These are phyloP conservation scores for Pipistrellus kuhlii DNA, from an alignment of 2,797 vertebrate species.

Conservation along the genomic window DNA sequence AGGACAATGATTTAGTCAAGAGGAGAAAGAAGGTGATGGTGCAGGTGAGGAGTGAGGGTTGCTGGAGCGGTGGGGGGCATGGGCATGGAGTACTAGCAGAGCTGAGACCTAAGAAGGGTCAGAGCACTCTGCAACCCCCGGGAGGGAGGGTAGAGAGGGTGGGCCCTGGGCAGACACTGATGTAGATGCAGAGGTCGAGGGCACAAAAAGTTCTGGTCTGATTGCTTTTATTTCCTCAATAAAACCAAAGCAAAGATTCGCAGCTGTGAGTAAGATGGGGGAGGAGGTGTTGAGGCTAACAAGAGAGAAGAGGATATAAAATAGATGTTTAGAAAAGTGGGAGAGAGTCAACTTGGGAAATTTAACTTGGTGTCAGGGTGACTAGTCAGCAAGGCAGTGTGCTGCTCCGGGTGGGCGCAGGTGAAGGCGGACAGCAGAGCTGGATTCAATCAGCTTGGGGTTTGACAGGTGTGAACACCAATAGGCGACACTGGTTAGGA, in stretches of 20 bases:
- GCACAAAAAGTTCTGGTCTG: not conserved
- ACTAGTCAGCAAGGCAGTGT: not conserved
- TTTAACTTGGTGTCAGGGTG: not conserved
- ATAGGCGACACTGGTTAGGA: too few relatives aligned
- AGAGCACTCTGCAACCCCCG: accelerated
- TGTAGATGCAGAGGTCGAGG: accelerated
- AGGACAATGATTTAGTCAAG: not conserved
- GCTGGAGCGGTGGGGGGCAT: not conserved
- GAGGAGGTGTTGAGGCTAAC: not conserved
- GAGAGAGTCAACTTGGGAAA: accelerated
- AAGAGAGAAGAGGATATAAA: not conserved
- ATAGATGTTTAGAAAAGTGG: not conserved
- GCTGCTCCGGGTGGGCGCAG: not conserved
- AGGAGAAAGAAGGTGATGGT: not conserved
- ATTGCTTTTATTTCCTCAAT: not conserved
- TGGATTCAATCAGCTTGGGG: not conserved
- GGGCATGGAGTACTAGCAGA: too few relatives aligned
- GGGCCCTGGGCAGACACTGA: too few relatives aligned
- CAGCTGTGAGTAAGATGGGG: not conserved
- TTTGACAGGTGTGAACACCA: accelerated
- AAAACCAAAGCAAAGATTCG: not conserved
- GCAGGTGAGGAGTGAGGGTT: not conserved
- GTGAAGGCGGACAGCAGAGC: not conserved
- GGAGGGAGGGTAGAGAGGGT: too few relatives aligned
- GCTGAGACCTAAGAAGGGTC: too few relatives aligned